These are phyloP conservation scores for Digitonthophagus gazella DNA, from an alignment of 2,888 invertebrate species.

Conservation along the genomic window DNA sequence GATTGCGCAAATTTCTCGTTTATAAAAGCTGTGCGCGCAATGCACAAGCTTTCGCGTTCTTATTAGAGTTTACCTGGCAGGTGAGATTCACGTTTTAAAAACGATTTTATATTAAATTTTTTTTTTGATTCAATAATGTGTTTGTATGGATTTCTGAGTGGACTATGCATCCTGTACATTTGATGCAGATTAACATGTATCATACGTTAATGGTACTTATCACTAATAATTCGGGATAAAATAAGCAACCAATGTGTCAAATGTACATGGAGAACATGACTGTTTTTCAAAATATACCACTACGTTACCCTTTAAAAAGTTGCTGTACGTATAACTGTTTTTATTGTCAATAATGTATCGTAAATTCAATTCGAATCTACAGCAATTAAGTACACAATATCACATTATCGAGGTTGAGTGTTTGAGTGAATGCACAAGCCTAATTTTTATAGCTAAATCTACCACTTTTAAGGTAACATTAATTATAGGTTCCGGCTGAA, in stretches of 20 bases:
- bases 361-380: neutral
- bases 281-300: no score
- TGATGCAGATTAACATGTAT: slow-evolving; percentile 1
- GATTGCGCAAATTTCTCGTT: slow-evolving; percentile 39
- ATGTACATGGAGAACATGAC: neutral
- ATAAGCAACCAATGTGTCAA: no score
- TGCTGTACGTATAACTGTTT: neutral
- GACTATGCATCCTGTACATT: neutral
- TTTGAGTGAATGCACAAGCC: slow-evolving; percentile 16
- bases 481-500: slow-evolving; percentile 93
- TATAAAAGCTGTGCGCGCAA: slow-evolving; percentile 51
- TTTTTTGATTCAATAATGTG: slow-evolving; percentile 23
- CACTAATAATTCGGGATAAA: no score
- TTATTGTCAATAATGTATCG: neutral
- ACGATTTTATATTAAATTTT: slow-evolving; percentile 38
- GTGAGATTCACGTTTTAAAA: slow-evolving; percentile 49
- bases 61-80: slow-evolving; percentile 48
- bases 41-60: slow-evolving; percentile 52
- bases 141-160: slow-evolving; percentile 20
- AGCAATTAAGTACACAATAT: slow-evolving; percentile 19
- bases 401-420: neutral
- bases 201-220: neutral
- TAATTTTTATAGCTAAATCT: neutral
- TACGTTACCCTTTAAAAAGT: neutral
- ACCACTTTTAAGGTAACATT: slow-evolving; percentile 1